Evolutionary conservation across 1,140 invertebrate genomes (phyloP).

Genomic region (Saccostrea cuccullata): DNA sequence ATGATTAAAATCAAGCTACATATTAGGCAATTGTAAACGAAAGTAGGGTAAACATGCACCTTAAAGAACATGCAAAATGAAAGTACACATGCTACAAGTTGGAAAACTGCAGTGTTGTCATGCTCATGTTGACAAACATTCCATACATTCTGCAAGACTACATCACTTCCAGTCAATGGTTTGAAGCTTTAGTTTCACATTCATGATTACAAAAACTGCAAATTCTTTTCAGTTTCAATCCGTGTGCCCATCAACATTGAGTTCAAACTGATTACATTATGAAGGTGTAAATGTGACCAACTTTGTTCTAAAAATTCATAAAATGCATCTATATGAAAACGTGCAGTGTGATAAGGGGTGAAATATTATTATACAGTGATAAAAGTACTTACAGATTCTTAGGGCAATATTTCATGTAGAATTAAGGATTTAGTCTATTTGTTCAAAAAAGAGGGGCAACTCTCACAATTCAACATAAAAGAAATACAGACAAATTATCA

Average conservation of each 20-base stretch:
- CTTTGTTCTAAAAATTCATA: constrained; percentile 1
- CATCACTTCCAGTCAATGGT: background rate
- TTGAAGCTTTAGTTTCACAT: background rate
- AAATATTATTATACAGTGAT: background rate
- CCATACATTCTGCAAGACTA: background rate
- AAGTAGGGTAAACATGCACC: background rate
- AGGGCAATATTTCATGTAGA: background rate
- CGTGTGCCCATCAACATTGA: background rate
- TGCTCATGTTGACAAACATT: background rate
- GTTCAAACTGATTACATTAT: background rate
- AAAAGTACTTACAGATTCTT: constrained; percentile 16
- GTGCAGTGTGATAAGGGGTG: background rate
- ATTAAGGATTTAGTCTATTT: background rate
- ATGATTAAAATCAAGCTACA: too few species aligned
- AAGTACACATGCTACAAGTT: constrained; percentile 1
- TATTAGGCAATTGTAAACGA: too few species aligned
- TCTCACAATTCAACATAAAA: background rate
- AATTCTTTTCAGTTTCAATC: background rate
- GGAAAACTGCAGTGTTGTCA: constrained; percentile 6
- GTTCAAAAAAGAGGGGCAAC: background rate
- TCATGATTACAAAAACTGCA: background rate
- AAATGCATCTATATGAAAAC: constrained; percentile 9
- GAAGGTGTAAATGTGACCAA: background rate
- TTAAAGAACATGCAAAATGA: background rate
- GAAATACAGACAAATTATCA: background rate